Base-by-base conservation (phyloP, 1,140 invertebrate species). In the Gonatopus flavifemur region DNA sequence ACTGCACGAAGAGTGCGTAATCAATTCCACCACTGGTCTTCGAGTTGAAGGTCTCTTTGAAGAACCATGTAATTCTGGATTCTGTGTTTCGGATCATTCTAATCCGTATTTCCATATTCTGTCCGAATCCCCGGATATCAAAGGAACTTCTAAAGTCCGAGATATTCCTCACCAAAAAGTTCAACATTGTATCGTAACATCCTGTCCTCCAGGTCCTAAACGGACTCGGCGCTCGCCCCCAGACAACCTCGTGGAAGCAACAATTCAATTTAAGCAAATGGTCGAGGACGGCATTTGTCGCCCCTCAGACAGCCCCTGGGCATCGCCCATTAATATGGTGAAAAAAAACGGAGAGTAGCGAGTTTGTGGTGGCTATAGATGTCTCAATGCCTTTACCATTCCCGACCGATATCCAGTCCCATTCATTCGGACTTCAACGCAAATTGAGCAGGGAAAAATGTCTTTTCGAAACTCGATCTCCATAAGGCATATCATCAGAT, bases 251-350 rank as follows among this genome's bases (percentile, higher is more conserved):
- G 19, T 18, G 10, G 31, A 33, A 9, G 55, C 55, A 5, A 55
- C 57, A 33, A 32, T 46, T 13, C 48, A 64, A 39, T 68, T 72
- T 21, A 18, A 62, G 2, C 28, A 36, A 10, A 24, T 76, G 57
- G 42, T 48, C 12, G 45, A 59, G 16, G 13, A 39, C n/a, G 58
- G 57, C 12, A 55, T 70, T 9, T n/a, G n/a, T n/a, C n/a, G n/a
- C n/a, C n/a, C n/a, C n/a, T n/a, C n/a, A n/a, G n/a, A n/a, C n/a
- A n/a, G 70, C 38, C 44, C 69, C n/a, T 80, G 70, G 71, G 63
- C 69, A 10, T 60, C 56, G n/a, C 69, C 72, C 13, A 36, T 75
- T 13, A 65, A 76, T 41, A n/a, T 33, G 4, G 4, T 4, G 32
- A 33, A 33, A 13, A 33, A 33, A 15, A 9, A 4, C 4, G 32